Evolutionary conservation across 2,888 invertebrate genomes (phyloP), one percentile per base, ranked within the genome.

Genomic region (Lysandra bellargus): DNA sequence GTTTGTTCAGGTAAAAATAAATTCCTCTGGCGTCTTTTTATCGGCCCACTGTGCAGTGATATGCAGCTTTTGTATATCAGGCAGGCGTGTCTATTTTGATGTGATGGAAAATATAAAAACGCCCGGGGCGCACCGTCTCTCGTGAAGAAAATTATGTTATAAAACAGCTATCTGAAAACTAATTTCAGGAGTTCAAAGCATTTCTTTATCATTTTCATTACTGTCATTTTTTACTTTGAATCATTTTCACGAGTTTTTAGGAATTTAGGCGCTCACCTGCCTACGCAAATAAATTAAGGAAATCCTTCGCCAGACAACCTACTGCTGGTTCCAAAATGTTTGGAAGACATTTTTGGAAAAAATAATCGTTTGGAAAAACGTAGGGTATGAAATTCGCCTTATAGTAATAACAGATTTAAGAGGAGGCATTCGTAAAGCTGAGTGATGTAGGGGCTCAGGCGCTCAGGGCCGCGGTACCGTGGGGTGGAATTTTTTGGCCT

Each of bases 401-500:
- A 76, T 12, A 76, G 80, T 74, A 81, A 81, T 79, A 80, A 82
- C 79, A 80, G 79, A 82, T 81, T 82, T 80, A 74, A 80, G 79
- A 76, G 74, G 80, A 80, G 78, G 79, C 81, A 78, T 72, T 44
- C 61, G 69, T 80, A 81, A 72, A 23, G 23, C 60, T 40, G 69
- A 75, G 78, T 53, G 79, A 79, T 30, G 76, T 53, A 57, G 53
- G 53, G 53, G 76, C 76, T 69, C 33, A 17, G 69, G 14, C 33
- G 69, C 69, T 69, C 69, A 33, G 69, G 69, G 69, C 69, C 80
- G 79, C 72, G 78, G 79, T 60, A 78, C 49, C 76, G 78, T 53
- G 75, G 81, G 80, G 81, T 80, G 80, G 80, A 79, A 81, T 81
- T 84, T 83, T 82, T 83, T 83, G 80, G 79, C 83, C 82, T 82